phyloP scores from a whole-genome alignment of 2,113 vertebrate species.

The Henicopernis longicauda region DNA sequence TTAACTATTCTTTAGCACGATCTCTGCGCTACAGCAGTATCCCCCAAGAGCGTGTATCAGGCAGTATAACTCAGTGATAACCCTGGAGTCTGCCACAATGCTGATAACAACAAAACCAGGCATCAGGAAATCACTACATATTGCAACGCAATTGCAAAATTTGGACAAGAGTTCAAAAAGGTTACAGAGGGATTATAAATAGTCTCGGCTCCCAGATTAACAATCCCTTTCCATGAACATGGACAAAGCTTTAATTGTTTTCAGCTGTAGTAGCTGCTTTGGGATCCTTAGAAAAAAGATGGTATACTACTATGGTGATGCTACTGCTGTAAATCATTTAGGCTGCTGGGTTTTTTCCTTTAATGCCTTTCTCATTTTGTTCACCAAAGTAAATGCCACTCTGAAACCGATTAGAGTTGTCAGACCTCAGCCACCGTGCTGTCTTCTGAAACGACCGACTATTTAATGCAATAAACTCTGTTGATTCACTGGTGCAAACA shows the following conservation, averaged over 20 bases:
- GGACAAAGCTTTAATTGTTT: not conserved
- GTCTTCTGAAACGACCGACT: not conserved
- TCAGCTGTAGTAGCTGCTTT: not conserved
- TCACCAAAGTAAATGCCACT: not conserved
- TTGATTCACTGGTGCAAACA: not conserved
- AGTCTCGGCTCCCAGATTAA: not conserved
- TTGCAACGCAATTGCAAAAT: not conserved
- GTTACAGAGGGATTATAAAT: not conserved
- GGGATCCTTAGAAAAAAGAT: not conserved
- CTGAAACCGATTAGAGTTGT: not conserved
- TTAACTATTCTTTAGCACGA: not conserved
- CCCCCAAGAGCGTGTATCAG: accelerated
- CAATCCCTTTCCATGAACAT: not conserved
- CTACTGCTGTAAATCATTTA: not conserved
- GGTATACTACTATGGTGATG: not conserved
- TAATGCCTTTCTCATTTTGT: not conserved
- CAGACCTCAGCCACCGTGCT: not conserved
- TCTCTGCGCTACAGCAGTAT: accelerated
- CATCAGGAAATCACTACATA: not conserved
- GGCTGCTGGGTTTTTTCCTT: not conserved
- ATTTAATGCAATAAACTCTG: not conserved
- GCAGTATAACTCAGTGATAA: accelerated
- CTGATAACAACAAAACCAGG: not conserved
- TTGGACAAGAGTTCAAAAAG: not conserved
- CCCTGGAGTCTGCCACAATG: accelerated